phyloP scores from a whole-genome alignment of 2,113 vertebrate species.

The Ochotona curzoniae region DNA sequence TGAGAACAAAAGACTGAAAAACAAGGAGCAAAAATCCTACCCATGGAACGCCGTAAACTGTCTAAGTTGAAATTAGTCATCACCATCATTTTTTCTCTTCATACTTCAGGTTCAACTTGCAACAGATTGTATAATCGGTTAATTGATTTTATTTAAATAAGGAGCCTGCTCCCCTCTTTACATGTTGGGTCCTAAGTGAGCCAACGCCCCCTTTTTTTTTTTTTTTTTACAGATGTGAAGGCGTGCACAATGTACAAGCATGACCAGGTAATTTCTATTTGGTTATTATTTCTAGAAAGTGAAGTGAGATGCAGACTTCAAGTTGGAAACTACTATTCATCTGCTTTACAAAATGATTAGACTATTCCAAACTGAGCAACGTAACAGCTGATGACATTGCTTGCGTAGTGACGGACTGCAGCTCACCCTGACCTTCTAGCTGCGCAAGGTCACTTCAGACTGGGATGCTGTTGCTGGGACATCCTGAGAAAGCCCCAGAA shows the following conservation, averaged over 20 bases:
- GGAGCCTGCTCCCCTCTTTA: background rate
- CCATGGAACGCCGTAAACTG: too few species aligned
- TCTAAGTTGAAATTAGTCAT: too few species aligned
- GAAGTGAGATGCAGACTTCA: background rate
- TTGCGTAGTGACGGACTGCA: background rate
- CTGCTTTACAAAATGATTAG: background rate
- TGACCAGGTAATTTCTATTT: background rate
- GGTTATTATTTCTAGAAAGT: background rate
- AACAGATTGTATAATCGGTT: background rate
- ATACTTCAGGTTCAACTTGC: too few species aligned
- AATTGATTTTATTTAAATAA: background rate
- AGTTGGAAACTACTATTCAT: background rate
- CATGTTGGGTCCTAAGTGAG: too few species aligned
- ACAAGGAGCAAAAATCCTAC: too few species aligned
- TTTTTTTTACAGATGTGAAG: fast-evolving
- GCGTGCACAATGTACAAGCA: fast-evolving
- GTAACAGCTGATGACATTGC: background rate
- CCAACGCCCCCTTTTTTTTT: fast-evolving
- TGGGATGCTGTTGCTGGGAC: background rate
- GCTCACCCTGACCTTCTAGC: background rate
- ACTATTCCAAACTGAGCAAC: background rate
- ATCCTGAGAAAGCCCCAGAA: background rate
- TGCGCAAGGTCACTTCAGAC: too few species aligned
- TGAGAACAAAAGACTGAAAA: too few species aligned
- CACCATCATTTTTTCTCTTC: too few species aligned